phyloP scores from a whole-genome alignment of 2,797 vertebrate species.

The Megaceryle alcyon region DNA sequence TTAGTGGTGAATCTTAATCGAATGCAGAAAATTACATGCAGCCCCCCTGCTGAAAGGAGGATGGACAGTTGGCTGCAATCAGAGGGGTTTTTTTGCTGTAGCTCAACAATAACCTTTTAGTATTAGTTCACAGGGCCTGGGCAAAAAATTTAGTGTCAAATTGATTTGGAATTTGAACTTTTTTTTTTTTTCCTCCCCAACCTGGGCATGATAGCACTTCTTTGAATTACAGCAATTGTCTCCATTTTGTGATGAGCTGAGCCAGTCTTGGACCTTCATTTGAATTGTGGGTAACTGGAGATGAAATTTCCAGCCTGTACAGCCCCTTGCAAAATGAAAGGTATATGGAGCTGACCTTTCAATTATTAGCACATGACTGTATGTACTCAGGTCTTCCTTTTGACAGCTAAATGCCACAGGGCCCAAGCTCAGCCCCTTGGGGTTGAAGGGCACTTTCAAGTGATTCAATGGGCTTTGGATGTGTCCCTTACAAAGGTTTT shows the following conservation, averaged over 20 bases:
- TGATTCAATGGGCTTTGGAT: slow-evolving; percentile 9
- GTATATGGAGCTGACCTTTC: slow-evolving; percentile 25
- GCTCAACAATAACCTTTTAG: neutral
- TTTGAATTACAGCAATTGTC: neutral
- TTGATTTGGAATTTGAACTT: neutral
- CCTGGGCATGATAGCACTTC: neutral
- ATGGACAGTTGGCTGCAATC: slow-evolving; percentile 47
- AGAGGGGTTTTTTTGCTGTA: neutral
- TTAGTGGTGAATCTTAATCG: slow-evolving; percentile 69
- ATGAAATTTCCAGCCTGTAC: neutral
- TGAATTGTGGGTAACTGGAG: neutral
- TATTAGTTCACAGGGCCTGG: neutral
- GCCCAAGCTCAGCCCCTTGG: neutral
- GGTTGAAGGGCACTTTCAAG: slow-evolving; percentile 1
- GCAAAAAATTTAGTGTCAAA: neutral
- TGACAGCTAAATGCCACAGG: slow-evolving; percentile 2
- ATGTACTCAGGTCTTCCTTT: neutral
- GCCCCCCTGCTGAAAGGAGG: slow-evolving; percentile 46
- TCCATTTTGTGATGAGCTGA: neutral
- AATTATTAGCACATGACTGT: slow-evolving; percentile 7
- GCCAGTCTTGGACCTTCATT: neutral
- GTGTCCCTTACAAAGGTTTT: slow-evolving; percentile 5
- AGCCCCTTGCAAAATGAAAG: neutral
- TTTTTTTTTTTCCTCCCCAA: neutral
- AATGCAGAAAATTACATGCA: slow-evolving; percentile 66